phyloP scores from a whole-genome alignment of 2,113 vertebrate species.

The Nannospalax galili region DNA sequence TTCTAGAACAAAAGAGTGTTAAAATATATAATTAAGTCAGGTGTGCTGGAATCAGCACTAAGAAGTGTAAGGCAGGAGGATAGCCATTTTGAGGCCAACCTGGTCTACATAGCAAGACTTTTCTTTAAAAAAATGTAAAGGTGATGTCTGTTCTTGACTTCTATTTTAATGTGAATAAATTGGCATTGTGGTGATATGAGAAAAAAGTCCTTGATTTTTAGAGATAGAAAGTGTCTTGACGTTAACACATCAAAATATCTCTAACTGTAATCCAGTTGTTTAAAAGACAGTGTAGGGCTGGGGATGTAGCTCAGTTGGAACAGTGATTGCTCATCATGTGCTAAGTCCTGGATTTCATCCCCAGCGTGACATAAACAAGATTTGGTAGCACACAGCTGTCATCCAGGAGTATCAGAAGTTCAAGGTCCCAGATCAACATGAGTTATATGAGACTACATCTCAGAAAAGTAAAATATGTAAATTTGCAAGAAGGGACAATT shows the following conservation, averaged over 20 bases:
- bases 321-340: background rate
- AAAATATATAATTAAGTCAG: background rate
- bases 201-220: conserved; percentile 18
- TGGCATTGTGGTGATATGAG: background rate
- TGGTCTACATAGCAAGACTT: background rate
- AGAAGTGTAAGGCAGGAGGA: background rate
- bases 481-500: background rate
- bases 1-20: background rate
- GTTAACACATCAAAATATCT: background rate
- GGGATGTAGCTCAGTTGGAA: background rate
- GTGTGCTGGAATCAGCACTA: background rate
- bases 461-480: background rate
- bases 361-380: background rate
- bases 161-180: background rate
- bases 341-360: background rate
- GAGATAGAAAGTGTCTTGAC: background rate
- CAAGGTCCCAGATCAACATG: background rate
- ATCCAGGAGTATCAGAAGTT: background rate
- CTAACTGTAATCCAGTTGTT: background rate
- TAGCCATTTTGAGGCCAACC: background rate
- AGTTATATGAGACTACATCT: background rate
- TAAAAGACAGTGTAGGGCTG: background rate
- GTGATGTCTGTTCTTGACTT: background rate
- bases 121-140: background rate
- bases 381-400: background rate